Evolutionary conservation across 2,888 invertebrate genomes (phyloP).

Genomic region (Allophyes oxyacanthae): DNA sequence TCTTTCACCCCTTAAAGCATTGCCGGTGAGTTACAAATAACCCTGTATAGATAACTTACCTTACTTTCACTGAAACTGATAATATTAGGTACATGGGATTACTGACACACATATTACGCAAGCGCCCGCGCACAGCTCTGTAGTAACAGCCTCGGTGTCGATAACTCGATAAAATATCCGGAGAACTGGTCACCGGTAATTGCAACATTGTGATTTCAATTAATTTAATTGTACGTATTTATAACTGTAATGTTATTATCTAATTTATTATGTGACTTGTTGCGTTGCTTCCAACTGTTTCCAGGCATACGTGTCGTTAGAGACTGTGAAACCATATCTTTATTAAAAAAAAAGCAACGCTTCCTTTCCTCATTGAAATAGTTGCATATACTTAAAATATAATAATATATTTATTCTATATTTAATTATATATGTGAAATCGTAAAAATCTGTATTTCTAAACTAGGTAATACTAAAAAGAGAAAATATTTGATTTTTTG

Average conservation of each 20-base stretch:
- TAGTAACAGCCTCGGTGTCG: slow-evolving; percentile 6
- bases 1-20: too few species aligned
- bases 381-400: too few species aligned
- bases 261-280: neutral
- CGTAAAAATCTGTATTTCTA: too few species aligned
- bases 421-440: too few species aligned
- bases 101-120: slow-evolving; percentile 34
- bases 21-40: too few species aligned
- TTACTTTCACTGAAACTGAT: slow-evolving; percentile 38
- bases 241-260: neutral
- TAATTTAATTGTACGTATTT: slow-evolving; percentile 4
- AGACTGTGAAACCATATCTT: too few species aligned
- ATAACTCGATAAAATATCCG: slow-evolving; percentile 13
- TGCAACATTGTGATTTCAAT: slow-evolving; percentile 9
- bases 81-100: slow-evolving; percentile 31
- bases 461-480: too few species aligned
- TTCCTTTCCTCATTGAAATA: too few species aligned
- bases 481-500: too few species aligned
- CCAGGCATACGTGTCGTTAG: neutral
- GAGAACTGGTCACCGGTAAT: slow-evolving; percentile 19
- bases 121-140: slow-evolving; percentile 14
- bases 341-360: too few species aligned
- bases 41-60: slow-evolving; percentile 32
- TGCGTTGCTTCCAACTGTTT: slow-evolving; percentile 1
- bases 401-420: too few species aligned